Evolutionary conservation across 2,113 vertebrate genomes (phyloP), one percentile per base, ranked within the genome.

Genomic region (Pseudolaguvia tuberculata): DNA sequence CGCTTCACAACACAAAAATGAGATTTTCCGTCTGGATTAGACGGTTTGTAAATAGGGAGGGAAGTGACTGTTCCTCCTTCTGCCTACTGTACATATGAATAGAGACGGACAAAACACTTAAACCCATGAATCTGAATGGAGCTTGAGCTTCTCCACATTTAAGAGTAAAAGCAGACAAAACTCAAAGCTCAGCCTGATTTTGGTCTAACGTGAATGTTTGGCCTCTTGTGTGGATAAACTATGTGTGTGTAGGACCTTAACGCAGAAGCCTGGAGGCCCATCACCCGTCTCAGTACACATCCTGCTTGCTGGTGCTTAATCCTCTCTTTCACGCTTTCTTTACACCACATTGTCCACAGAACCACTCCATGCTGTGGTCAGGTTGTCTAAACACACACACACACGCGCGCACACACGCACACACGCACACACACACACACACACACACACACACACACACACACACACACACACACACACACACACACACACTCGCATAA

Each of bases 81-180:
- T 78, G 76, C 81, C 85, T 85, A 87, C 90, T 90, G 92, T 94
- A 91, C 91, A 92, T 93, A 90, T 91, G 89, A 94, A 93, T 92
- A 84, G 87, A 84, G 85, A 85, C 75, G 83, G 82, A 86, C 86
- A 61, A 75, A 88, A 88, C 86, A 87, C 83, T 82, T 83, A 83
- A 83, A 78, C 89, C 92, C 88, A 88, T 90, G 89, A 89, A 93
- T 94, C 88, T 89, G 89, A 92, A 92, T 91, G 71, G 31, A 68
- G 52, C 58, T 47, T 23, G 50, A 59, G 55, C 11, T 48, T 29
- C 31, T 58, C 55, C 10, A 23, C 53, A 29, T 58, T 45, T 58
- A 25, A 57, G 11, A 14, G 35, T n/a, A 56, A 53, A 52, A 47
- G 39, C 23, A 62, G 14, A 25, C 15, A 29, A 9, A 20, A 39